A percentile compares a stretch with the other conserved stretches of the same genome.
Evolutionary conservation across 2,113 vertebrate species (phyloP).

Genomic region (Chascanopsetta lugubris): DNA sequence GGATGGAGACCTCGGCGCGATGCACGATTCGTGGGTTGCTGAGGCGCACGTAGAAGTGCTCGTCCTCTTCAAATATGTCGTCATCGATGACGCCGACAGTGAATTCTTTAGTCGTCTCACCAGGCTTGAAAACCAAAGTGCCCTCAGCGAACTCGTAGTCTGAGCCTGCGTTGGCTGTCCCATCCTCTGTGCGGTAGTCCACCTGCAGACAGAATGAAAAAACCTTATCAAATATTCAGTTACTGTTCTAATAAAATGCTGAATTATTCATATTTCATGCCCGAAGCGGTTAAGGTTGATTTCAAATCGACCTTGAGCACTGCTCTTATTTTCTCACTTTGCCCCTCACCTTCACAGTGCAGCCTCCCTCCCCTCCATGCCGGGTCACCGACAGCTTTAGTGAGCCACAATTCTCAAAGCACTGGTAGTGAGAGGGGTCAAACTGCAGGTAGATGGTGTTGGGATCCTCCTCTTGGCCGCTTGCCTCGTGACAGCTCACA

Average conservation of each 20-base stretch:
- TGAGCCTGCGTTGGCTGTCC: conserved; percentile 85
- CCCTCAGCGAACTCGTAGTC: conserved; percentile 88
- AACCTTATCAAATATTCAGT: conserved; percentile 44
- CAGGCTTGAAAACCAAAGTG: conserved; percentile 84
- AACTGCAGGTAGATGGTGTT: conserved; percentile 85
- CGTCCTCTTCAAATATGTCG: conserved; percentile 88
- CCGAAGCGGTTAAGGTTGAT: conserved; percentile 4
- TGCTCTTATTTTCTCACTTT: conserved; percentile 20
- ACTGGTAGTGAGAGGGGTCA: conserved; percentile 84
- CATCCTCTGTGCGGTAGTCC: conserved; percentile 87
- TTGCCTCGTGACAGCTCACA: conserved; percentile 83
- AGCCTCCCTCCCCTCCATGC: conserved; percentile 81
- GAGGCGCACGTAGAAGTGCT: conserved; percentile 86
- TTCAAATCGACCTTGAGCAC: conserved; percentile 31
- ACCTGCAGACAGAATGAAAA: conserved; percentile 69
- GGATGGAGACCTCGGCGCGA: conserved; percentile 74
- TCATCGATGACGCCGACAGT: conserved; percentile 86
- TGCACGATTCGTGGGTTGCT: conserved; percentile 83
- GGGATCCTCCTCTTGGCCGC: conserved; percentile 82
- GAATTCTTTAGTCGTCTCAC: conserved; percentile 84
- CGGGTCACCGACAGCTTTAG: conserved; percentile 80
- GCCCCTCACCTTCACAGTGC: conserved; percentile 80
- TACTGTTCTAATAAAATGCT: conserved; percentile 32
- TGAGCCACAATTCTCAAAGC: conserved; percentile 88
- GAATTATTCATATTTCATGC: conserved; percentile 44